Evolutionary conservation across 2,888 invertebrate genomes (phyloP).

Genomic region (Steinernema scapterisci): DNA sequence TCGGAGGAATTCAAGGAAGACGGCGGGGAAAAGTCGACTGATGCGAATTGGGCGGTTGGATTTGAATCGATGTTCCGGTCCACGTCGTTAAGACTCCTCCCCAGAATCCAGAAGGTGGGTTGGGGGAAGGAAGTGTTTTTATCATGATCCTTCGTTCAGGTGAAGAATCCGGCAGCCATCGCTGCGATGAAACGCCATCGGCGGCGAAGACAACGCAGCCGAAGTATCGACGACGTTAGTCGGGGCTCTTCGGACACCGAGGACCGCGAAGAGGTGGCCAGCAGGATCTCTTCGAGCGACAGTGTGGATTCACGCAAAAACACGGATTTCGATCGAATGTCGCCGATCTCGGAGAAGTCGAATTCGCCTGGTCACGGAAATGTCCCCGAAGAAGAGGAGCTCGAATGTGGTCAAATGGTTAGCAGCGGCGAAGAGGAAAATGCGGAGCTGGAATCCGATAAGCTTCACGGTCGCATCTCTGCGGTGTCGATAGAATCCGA

Average conservation of each 20-base stretch:
- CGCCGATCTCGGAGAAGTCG: slow-evolving; percentile 22
- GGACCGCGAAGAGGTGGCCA: neutral
- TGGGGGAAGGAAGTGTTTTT: too few relatives aligned
- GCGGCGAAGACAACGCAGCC: neutral
- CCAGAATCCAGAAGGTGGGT: slow-evolving; percentile 18
- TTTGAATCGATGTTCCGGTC: slow-evolving; percentile 29
- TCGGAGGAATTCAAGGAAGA: neutral
- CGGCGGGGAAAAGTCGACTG: neutral
- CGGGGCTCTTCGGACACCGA: slow-evolving; percentile 12
- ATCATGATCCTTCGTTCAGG: neutral
- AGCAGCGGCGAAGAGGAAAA: slow-evolving; percentile 1
- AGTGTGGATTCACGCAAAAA: neutral
- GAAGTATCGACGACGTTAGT: slow-evolving; percentile 4
- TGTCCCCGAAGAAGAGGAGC: slow-evolving; percentile 1
- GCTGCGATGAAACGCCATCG: slow-evolving; percentile 1
- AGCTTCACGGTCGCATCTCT: neutral
- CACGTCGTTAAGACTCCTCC: neutral
- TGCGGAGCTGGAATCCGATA: neutral
- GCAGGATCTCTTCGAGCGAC: slow-evolving; percentile 11
- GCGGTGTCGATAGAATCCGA: neutral
- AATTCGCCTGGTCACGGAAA: neutral
- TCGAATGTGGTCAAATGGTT: neutral
- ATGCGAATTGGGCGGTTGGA: slow-evolving; percentile 1
- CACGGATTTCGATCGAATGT: neutral
- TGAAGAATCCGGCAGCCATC: slow-evolving; percentile 14